These are phyloP conservation scores for Pterocles gutturalis DNA, from an alignment of 2,113 vertebrate species.

Conservation along the genomic window DNA sequence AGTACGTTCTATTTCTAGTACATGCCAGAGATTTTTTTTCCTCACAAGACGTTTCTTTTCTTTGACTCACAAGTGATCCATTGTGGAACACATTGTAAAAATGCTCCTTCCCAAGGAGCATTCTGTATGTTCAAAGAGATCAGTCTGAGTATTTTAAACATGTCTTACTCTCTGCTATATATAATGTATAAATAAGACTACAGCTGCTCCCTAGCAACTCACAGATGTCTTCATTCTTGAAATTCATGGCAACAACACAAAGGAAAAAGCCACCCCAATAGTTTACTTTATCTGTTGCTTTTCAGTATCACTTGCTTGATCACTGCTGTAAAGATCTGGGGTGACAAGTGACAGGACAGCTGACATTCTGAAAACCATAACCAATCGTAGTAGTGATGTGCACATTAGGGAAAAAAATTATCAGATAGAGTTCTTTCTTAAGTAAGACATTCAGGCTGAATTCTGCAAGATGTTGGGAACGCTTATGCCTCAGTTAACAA, in stretches of 20 bases:
- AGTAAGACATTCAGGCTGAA: background rate
- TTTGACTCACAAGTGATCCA: background rate
- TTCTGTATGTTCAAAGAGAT: background rate
- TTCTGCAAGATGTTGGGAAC: background rate
- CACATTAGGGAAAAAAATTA: background rate
- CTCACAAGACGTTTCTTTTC: background rate
- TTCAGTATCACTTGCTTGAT: background rate
- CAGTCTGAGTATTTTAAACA: background rate
- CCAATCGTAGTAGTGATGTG: background rate
- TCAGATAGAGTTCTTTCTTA: background rate
- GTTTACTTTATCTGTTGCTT: background rate
- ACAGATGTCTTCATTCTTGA: conserved; percentile 45
- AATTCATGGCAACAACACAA: conserved; percentile 51
- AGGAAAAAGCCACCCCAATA: background rate
- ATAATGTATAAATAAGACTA: conserved; percentile 15
- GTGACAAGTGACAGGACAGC: background rate
- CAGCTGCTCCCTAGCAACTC: conserved; percentile 39
- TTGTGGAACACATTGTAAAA: background rate
- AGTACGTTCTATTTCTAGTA: background rate
- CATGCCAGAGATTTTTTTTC: background rate
- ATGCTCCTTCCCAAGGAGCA: background rate
- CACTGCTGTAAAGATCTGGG: background rate
- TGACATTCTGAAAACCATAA: background rate
- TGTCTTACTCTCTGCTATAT: background rate
- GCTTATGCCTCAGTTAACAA: background rate